These are phyloP conservation scores for Eueremaeus valkanovi DNA, from an alignment of 2,888 invertebrate genomes.

Conservation along the genomic window DNA sequence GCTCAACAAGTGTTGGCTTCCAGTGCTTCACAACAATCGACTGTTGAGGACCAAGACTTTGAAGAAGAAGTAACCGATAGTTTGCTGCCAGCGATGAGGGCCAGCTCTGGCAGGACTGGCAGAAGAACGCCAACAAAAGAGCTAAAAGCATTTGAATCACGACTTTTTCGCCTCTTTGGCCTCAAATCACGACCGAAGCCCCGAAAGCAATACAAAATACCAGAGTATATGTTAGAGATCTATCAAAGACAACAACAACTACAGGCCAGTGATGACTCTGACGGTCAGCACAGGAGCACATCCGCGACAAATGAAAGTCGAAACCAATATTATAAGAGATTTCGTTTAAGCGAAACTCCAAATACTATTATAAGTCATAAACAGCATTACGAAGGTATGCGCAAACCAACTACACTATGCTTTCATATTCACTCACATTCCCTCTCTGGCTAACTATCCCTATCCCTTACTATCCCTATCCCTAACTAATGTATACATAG, in stretches of 20 bases:
- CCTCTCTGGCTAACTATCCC: background rate
- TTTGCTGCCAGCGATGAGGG: constrained; percentile 21
- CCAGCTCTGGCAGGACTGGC: too few species aligned
- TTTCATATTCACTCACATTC: background rate
- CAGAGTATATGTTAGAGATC: constrained; percentile 73
- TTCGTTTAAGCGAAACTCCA: constrained; percentile 26
- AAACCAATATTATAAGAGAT: constrained; percentile 24
- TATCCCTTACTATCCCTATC: background rate
- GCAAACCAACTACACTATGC: background rate
- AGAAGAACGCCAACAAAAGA: background rate
- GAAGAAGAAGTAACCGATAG: constrained; percentile 21
- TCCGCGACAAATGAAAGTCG: background rate
- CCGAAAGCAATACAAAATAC: constrained; percentile 60
- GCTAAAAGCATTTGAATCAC: constrained; percentile 57
- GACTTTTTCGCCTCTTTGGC: constrained; percentile 62
- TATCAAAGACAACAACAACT: constrained; percentile 54
- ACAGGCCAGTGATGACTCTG: constrained; percentile 20
- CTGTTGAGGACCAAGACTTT: constrained; percentile 18
- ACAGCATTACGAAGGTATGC: constrained; percentile 36
- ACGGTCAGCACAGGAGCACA: background rate
- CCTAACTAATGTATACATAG: too few species aligned
- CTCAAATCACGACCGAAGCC: constrained; percentile 59
- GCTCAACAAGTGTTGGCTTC: constrained; percentile 15
- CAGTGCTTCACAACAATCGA: constrained; percentile 30
- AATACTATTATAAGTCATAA: constrained; percentile 36